Conservation (phyloP, 2,888 invertebrate species). For the Drosophila diplacantha region DNA sequence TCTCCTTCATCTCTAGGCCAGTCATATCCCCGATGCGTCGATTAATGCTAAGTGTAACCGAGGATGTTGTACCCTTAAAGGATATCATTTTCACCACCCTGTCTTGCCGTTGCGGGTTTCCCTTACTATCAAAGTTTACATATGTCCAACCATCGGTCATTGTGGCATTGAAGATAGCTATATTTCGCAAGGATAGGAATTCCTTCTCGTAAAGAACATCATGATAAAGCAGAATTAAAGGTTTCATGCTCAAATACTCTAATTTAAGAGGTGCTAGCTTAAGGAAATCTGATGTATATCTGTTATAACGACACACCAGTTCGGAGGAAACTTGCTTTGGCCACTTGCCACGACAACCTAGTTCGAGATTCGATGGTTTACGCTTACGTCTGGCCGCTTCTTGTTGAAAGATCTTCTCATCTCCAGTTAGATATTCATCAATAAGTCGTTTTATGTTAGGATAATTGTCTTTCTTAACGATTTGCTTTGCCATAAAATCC, state of each 20-base stretch:
- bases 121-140: slow-evolving; percentile 1
- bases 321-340: slow-evolving; percentile 2
- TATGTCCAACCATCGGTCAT: slow-evolving; percentile 16
- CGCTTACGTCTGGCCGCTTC: slow-evolving; percentile 18
- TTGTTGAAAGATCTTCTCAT: slow-evolving; percentile 36
- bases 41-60: slow-evolving; percentile 5
- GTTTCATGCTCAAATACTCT: slow-evolving; percentile 35
- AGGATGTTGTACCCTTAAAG: slow-evolving; percentile 2
- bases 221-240: slow-evolving; percentile 41
- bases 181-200: slow-evolving; percentile 18
- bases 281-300: slow-evolving; percentile 10
- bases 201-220: slow-evolving; percentile 40
- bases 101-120: slow-evolving; percentile 1
- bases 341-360: slow-evolving; percentile 47
- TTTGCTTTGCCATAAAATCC: slow-evolving; percentile 11
- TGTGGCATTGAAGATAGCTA: slow-evolving; percentile 3
- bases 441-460: slow-evolving; percentile 25
- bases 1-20: slow-evolving; percentile 10
- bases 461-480: slow-evolving; percentile 26
- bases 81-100: slow-evolving; percentile 9
- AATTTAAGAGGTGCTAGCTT: slow-evolving; percentile 46
- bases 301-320: slow-evolving; percentile 32
- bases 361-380: slow-evolving; percentile 23
- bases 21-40: slow-evolving; percentile 32
- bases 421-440: slow-evolving; percentile 35